Conservation (phyloP, 2,888 invertebrate species). For the Gryllus longicercus region DNA sequence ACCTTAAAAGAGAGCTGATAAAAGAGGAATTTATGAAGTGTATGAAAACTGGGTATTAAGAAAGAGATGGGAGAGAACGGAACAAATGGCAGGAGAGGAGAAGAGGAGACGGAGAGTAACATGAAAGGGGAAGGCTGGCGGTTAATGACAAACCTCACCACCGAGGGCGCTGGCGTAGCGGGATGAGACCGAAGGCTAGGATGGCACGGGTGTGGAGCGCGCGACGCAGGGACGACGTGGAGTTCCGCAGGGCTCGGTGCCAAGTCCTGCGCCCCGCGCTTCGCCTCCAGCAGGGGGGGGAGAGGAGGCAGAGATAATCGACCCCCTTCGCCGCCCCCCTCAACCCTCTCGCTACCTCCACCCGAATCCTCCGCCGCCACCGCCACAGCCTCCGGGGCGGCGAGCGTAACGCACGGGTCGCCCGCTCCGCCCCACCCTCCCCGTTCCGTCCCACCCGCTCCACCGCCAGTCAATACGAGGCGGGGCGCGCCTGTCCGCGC, state of each 20-base stretch:
- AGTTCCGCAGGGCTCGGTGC: not conserved
- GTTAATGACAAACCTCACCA: not conserved
- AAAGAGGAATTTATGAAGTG: no score
- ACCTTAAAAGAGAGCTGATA: no score
- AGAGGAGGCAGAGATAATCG: not conserved
- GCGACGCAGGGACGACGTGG: not conserved
- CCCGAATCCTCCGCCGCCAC: not conserved
- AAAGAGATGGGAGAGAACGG: no score
- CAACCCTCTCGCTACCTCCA: not conserved
- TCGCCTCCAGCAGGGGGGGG: not conserved
- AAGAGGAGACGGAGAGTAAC: no score
- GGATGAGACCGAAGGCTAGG: no score
- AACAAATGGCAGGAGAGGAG: no score
- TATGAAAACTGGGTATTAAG: no score
- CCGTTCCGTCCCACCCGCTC: not conserved
- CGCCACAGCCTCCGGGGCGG: not conserved
- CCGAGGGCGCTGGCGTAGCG: not conserved
- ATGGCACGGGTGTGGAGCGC: not conserved
- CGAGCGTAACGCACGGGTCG: not conserved
- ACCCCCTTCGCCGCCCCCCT: not conserved
- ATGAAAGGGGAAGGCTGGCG: no score
- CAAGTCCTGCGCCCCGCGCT: no score
- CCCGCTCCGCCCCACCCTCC: not conserved
- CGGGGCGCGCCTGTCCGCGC: not conserved
- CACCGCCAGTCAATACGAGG: slow-evolving; percentile 1